Base-by-base conservation (phyloP, 2,797 vertebrate species). In the Catharus ustulatus region DNA sequence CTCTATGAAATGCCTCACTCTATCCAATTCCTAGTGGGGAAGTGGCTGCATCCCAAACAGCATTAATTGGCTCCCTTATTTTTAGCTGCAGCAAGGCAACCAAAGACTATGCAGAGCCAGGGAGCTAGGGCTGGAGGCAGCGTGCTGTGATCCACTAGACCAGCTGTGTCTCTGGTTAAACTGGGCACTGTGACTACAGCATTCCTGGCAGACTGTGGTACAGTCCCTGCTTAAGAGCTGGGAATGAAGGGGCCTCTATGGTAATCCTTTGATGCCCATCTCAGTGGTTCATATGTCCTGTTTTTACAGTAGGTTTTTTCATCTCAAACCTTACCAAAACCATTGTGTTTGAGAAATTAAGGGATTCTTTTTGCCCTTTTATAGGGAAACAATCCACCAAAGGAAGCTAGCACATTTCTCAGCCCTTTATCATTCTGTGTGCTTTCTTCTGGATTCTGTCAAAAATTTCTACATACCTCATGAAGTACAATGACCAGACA, bases 41-140 rank as follows among this genome's bases (percentile, higher is more conserved):
- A 45, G 64, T 77, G 71, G 63, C 52, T 87, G 77, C 72, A 74
- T 89, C 67, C 64, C 93, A 91, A 87, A 83, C 61, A 94, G 18
- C 52, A 68, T 42, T 94, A 94, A 94, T 79, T 97, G 73, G 76
- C 54, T 95, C 38, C 63, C 69, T 72, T 62, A 17, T 81, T 78
- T 49, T 75, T 78, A 82, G 57, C 49, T 40, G 43, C 79, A 76
- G 62, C 61, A 64, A 69, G 68, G 52, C 14, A 1, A 72, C 22
- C 12, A 9, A 77, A 34, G 38, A 34, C 26, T 0, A 1, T 10
- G 40, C 26, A 36, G 64, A 78, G 69, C 7, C 4, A 8, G 38
- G 7, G 45, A 78, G 48, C 0, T 23, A 51, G 26, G 61, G 32
- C 68, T 82, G 62, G 34, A 77, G 55, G 49, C n/a, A 86, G 32